Evolutionary conservation across 2,113 vertebrate genomes (phyloP).

Genomic region (Donacobius atricapilla): DNA sequence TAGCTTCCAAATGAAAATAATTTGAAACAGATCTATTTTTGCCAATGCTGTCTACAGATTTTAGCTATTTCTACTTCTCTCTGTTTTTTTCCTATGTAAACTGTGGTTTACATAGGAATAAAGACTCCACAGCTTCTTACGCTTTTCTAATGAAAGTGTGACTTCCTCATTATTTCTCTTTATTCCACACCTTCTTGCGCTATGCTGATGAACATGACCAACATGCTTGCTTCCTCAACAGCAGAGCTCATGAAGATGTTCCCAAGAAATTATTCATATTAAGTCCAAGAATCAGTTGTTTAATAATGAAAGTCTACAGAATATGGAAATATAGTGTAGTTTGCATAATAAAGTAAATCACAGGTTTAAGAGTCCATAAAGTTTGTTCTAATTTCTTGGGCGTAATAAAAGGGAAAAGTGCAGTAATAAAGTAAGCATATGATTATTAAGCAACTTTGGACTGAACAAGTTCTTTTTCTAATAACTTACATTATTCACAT

Average conservation of each 20-base stretch:
- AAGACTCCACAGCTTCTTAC: background rate
- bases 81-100: too few relatives aligned
- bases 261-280: background rate
- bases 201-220: background rate
- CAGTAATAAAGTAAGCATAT: slow-evolving; percentile 2
- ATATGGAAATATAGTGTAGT: background rate
- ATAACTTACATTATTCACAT: slow-evolving; percentile 15
- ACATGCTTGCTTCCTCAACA: background rate
- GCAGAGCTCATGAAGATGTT: background rate
- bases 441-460: slow-evolving; percentile 36
- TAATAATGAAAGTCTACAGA: background rate
- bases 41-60: background rate
- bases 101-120: background rate
- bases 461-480: background rate
- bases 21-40: background rate
- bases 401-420: slow-evolving; percentile 21
- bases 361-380: background rate
- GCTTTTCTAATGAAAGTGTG: background rate
- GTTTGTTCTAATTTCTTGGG: slow-evolving; percentile 6
- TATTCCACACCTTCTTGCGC: background rate
- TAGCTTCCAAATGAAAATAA: background rate
- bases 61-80: too few relatives aligned
- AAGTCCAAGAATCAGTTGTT: background rate
- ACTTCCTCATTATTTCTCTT: background rate
- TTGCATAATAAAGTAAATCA: slow-evolving; percentile 18